Evolutionary conservation across 1,140 invertebrate genomes (phyloP).

Genomic region (Myzus persicae): DNA sequence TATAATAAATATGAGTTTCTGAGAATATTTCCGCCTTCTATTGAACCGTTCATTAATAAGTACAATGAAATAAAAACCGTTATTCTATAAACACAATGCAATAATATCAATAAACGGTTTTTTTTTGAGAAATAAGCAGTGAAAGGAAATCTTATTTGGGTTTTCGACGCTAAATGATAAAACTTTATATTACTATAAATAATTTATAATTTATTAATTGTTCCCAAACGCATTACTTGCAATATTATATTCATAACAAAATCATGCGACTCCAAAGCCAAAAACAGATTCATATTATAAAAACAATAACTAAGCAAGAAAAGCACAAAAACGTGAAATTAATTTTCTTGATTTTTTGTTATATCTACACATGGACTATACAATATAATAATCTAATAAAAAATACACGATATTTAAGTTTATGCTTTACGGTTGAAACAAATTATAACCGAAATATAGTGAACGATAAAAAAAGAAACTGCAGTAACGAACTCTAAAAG

Average conservation of each 20-base stretch:
- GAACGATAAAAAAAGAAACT: not conserved
- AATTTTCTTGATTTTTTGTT: too few species aligned
- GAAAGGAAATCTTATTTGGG: not conserved
- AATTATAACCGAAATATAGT: not conserved
- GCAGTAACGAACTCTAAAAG: not conserved
- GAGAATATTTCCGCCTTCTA: not conserved
- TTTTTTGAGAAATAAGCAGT: not conserved
- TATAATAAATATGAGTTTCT: conserved; percentile 22
- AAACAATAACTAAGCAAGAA: too few species aligned
- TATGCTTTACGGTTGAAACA: not conserved
- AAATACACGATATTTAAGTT: not conserved
- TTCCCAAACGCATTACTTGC: not conserved
- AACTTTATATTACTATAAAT: not conserved
- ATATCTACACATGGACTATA: not conserved
- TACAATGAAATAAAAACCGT: not conserved
- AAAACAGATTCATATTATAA: too few species aligned
- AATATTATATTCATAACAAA: not conserved
- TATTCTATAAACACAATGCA: not conserved
- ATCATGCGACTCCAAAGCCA: too few species aligned
- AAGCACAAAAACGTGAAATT: not conserved
- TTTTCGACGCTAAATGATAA: not conserved
- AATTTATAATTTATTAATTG: not conserved
- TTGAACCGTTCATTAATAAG: conserved; percentile 34
- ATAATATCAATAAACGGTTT: not conserved
- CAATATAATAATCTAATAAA: not conserved